A percentile compares a stretch with the other conserved stretches of the same genome.
Conservation (phyloP, 2,888 invertebrate genomes). For the Papilio gigon region DNA sequence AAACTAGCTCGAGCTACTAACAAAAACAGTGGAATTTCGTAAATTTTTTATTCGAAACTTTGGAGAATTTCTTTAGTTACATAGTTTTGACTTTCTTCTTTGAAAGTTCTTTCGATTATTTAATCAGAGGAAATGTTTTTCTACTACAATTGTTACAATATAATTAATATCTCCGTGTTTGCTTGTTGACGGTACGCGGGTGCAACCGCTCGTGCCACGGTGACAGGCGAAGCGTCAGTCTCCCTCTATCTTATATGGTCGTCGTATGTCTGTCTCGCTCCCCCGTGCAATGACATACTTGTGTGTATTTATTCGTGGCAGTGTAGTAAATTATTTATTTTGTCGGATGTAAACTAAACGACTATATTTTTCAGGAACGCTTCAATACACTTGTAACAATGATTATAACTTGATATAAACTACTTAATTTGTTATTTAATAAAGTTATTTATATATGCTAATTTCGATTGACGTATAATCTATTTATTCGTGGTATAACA, state of each 20-base stretch:
- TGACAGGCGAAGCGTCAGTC: conserved; percentile 56
- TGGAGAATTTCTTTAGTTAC: background rate
- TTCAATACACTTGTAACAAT: conserved; percentile 40
- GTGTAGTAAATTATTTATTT: conserved; percentile 48
- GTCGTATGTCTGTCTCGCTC: conserved; percentile 46
- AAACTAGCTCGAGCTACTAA: background rate
- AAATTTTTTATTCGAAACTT: background rate
- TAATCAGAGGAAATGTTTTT: background rate
- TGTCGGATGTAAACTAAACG: conserved; percentile 42
- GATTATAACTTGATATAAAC: background rate
- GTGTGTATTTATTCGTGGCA: conserved; percentile 46
- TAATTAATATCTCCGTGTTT: conserved; percentile 35
- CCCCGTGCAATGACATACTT: conserved; percentile 48
- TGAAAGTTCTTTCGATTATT: too few species aligned
- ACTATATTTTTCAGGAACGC: conserved; percentile 22
- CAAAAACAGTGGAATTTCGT: background rate
- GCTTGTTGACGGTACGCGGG: conserved; percentile 60
- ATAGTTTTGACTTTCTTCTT: background rate
- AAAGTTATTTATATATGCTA: too few species aligned
- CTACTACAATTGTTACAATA: background rate
- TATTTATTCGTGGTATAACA: background rate
- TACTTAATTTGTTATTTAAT: too few species aligned
- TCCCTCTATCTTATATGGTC: conserved; percentile 48
- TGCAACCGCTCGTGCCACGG: conserved; percentile 72
- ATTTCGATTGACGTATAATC: too few species aligned